phyloP scores from a whole-genome alignment of 2,797 vertebrate genomes.

The Vultur gryphus region DNA sequence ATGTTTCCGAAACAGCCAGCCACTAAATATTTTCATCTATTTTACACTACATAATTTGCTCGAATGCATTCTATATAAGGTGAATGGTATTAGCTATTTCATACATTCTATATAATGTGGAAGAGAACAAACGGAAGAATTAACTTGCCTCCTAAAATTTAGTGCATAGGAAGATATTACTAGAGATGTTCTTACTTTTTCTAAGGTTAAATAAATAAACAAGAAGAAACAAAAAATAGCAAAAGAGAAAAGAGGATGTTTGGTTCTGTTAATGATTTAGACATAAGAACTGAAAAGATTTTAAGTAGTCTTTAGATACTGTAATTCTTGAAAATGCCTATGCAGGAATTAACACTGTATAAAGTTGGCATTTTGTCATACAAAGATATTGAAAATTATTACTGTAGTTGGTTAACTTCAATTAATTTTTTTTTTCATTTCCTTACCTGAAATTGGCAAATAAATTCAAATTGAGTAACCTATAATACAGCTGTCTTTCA shows the following conservation, averaged over 20 bases:
- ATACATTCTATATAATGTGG: neutral
- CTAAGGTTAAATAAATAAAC: neutral
- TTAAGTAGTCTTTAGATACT: neutral
- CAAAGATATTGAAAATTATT: neutral
- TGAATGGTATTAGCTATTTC: neutral
- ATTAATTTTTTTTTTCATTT: neutral
- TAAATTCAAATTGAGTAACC: slow-evolving; percentile 48
- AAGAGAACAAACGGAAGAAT: neutral
- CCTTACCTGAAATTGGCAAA: slow-evolving; percentile 71
- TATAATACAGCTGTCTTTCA: slow-evolving; percentile 61
- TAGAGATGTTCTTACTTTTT: neutral
- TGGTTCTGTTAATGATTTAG: neutral
- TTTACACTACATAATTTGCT: neutral
- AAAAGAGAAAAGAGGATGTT: neutral
- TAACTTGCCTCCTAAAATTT: neutral
- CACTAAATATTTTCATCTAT: neutral
- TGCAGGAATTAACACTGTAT: neutral
- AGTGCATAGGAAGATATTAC: neutral
- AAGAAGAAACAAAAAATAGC: neutral
- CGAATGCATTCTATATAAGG: neutral
- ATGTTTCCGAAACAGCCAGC: neutral
- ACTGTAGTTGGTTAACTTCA: neutral
- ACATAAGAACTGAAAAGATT: neutral
- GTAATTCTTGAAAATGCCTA: neutral
- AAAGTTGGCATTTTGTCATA: neutral